Evolutionary conservation across 2,797 vertebrate species (phyloP).

Genomic region (Vipera ursinii): DNA sequence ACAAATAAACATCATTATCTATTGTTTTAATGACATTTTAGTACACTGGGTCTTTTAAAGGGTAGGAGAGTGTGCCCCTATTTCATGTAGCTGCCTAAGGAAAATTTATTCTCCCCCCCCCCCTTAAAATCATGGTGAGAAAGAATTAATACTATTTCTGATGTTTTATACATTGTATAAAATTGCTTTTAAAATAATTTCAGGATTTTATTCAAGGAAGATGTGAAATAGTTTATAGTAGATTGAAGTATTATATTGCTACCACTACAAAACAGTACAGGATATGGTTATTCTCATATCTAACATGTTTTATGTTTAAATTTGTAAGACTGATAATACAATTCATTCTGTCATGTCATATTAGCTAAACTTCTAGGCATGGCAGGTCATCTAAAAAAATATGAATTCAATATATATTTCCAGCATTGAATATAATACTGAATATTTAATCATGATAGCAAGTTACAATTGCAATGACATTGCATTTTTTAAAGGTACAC

Average conservation of each 20-base stretch:
- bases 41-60: not conserved
- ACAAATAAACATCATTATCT: slow-evolving; percentile 9
- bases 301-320: not conserved
- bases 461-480: not conserved
- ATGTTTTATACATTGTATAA: not conserved
- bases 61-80: not conserved
- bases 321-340: not conserved
- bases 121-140: not conserved
- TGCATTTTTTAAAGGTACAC: not conserved
- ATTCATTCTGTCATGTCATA: not conserved
- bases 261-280: not conserved
- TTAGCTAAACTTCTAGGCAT: not conserved
- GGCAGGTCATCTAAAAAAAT: not conserved
- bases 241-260: not conserved
- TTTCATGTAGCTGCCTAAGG: not conserved
- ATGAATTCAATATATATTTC: not conserved
- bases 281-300: no score
- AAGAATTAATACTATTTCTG: no score
- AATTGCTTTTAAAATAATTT: not conserved
- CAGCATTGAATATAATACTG: not conserved
- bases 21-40: not conserved
- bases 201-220: not conserved
- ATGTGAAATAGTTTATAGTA: not conserved
- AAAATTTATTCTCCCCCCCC: not conserved
- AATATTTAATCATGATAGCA: not conserved